Base-by-base conservation (phyloP, 2,113 vertebrate genomes). In the Oceanodroma tethys region DNA sequence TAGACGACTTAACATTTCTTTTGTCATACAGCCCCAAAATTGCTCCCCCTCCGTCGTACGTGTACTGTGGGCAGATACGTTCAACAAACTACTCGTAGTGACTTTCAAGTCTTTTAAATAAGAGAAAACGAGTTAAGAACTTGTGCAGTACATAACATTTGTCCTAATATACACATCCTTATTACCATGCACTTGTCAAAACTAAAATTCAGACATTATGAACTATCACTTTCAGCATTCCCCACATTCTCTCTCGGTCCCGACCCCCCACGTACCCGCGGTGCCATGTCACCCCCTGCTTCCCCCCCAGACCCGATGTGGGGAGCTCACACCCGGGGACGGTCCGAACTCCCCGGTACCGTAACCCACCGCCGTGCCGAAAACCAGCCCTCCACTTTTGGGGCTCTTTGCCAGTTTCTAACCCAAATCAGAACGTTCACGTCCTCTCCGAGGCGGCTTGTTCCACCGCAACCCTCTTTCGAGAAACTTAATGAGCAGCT, bases 61-160 rank as follows among this genome's bases (percentile, higher is more conserved):
- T n/a, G n/a, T n/a, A 6, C 25, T 26, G 32, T 0, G 52, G 40
- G 43, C n/a, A 58, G 38, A 7, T 7, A 8, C 0, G 7, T 29
- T 29, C 43, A 21, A 25, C 34, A 59, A 63, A 27, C n/a, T 42
- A 14, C 25, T 10, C 23, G 11, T 2, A 45, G 43, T 1, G 38
- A 20, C 62, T 85, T 59, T 12, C n/a, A 21, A 16, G 43, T 6
- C 25, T 53, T 59, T 72, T 14, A 59, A 66, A 15, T 4, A 12
- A 1, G 17, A 62, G 17, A 34, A 58, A 45, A 62, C 0, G 2
- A 50, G 36, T 30, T 4, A 4, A 26, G 48, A 23, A 29, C 40
- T 12, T 4, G 25, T 1, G 15, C 1, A 11, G 73, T 6, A 19
- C 0, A 0, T 6, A 36, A 34, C 20, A 11, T 7, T 17, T 8